These are phyloP conservation scores for Eristalis intricaria DNA, from an alignment of 2,888 invertebrate species.

Conservation along the genomic window DNA sequence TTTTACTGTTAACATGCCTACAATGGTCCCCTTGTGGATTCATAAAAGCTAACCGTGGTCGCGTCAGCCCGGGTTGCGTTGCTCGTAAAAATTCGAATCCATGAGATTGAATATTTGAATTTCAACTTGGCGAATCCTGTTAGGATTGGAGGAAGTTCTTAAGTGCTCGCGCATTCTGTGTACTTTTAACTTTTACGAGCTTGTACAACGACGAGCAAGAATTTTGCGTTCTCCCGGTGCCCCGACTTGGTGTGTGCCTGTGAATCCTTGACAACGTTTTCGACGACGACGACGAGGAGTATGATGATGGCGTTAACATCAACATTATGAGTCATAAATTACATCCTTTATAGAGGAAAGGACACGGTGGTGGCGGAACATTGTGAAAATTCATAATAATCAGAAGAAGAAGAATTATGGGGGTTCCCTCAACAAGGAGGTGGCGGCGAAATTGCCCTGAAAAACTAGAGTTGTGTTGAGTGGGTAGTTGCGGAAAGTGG, in stretches of 20 bases:
- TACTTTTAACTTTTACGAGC: slow-evolving; percentile 62
- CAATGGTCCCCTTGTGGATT: slow-evolving; percentile 49
- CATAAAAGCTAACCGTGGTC: slow-evolving; percentile 10
- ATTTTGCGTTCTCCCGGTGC: not conserved
- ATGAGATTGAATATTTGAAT: slow-evolving; percentile 44
- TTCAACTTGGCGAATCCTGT: not conserved
- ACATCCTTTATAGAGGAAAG: slow-evolving; percentile 55
- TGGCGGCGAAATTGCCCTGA: slow-evolving; percentile 30
- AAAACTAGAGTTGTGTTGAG: slow-evolving; percentile 7
- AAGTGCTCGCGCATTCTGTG: slow-evolving; percentile 41
- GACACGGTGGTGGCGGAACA: slow-evolving; percentile 26
- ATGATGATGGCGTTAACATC: slow-evolving; percentile 44
- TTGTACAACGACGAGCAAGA: slow-evolving; percentile 29
- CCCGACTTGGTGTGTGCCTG: not conserved
- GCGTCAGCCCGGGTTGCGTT: not conserved
- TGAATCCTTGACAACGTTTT: not conserved
- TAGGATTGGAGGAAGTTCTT: slow-evolving; percentile 5
- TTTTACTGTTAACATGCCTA: slow-evolving; percentile 60
- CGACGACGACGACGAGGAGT: not conserved
- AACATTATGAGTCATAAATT: slow-evolving; percentile 67
- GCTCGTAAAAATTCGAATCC: slow-evolving; percentile 48
- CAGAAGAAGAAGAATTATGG: slow-evolving; percentile 36
- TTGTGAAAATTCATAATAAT: slow-evolving; percentile 66
- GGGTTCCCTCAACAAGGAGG: not conserved
- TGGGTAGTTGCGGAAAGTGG: slow-evolving; percentile 10